These are phyloP conservation scores for Cathartes aura DNA, from an alignment of 2,113 vertebrate genomes.

Conservation along the genomic window DNA sequence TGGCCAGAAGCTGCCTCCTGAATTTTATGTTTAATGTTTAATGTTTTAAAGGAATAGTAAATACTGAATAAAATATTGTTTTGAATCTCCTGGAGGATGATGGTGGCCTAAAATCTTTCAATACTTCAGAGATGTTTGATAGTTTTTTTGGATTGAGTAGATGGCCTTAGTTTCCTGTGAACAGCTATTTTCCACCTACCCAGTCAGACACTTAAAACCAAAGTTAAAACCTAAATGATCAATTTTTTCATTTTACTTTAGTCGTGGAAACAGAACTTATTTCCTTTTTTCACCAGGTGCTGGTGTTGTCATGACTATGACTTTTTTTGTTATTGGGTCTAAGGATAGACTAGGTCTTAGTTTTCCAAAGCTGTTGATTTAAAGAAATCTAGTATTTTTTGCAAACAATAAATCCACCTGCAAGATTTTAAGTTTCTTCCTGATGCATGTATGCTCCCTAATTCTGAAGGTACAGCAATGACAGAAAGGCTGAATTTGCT, in stretches of 20 bases:
- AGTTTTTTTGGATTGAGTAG: not conserved
- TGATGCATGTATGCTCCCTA: not conserved
- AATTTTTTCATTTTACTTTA: not conserved
- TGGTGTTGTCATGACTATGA: not conserved
- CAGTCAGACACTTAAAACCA: not conserved
- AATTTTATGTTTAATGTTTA: not conserved
- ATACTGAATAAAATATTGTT: not conserved
- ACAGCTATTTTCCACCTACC: not conserved
- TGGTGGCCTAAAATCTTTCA: not conserved
- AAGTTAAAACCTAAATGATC: not conserved
- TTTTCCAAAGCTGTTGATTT: not conserved
- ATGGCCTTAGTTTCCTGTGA: not conserved
- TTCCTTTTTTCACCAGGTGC: not conserved
- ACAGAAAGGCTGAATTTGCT: not conserved
- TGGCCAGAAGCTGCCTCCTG: not conserved
- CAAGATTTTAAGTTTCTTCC: not conserved
- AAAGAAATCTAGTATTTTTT: not conserved
- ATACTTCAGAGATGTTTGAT: not conserved
- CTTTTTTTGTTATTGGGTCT: not conserved
- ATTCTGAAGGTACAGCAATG: not conserved
- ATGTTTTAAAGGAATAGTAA: not conserved
- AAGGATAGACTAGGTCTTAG: not conserved
- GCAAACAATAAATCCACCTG: not conserved
- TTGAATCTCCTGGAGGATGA: not conserved
- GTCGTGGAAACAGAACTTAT: not conserved